Conservation (phyloP, 1,140 invertebrate species). For the Atta colombica region DNA sequence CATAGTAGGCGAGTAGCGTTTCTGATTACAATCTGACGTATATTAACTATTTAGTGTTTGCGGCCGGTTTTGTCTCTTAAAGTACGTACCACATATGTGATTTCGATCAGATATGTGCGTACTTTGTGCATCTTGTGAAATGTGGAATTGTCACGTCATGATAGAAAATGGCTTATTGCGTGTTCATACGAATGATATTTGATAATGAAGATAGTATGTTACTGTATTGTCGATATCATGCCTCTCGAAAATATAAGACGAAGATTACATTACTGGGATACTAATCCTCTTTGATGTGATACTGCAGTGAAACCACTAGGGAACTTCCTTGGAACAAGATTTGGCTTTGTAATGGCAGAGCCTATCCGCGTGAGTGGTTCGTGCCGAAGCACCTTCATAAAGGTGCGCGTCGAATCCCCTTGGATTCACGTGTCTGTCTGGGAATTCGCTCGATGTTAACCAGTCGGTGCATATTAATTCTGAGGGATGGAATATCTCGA, state of each 20-base stretch:
- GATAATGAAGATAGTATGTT: background rate
- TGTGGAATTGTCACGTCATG: background rate
- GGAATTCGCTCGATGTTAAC: constrained; percentile 76
- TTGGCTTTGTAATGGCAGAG: constrained; percentile 61
- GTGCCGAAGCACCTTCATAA: constrained; percentile 64
- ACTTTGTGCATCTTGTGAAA: background rate
- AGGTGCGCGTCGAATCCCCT: constrained; percentile 67
- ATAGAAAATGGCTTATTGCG: background rate
- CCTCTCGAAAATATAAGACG: constrained; percentile 26
- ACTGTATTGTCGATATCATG: background rate
- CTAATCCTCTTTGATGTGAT: constrained; percentile 55
- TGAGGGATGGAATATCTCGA: constrained; percentile 75
- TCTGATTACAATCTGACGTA: constrained; percentile 54
- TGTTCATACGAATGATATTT: constrained; percentile 28
- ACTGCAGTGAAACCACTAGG: constrained; percentile 22
- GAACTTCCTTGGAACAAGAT: constrained; percentile 48
- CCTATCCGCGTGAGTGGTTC: constrained; percentile 70
- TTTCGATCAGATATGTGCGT: constrained; percentile 4
- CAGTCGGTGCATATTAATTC: constrained; percentile 78
- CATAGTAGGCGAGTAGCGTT: constrained; percentile 26
- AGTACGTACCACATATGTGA: constrained; percentile 12
- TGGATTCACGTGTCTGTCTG: constrained; percentile 74
- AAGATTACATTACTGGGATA: constrained; percentile 8
- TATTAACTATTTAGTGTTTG: constrained; percentile 9
- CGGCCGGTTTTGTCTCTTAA: background rate